Evolutionary conservation across 2,113 vertebrate genomes (phyloP).

Genomic region (Pelecanus crispus): DNA sequence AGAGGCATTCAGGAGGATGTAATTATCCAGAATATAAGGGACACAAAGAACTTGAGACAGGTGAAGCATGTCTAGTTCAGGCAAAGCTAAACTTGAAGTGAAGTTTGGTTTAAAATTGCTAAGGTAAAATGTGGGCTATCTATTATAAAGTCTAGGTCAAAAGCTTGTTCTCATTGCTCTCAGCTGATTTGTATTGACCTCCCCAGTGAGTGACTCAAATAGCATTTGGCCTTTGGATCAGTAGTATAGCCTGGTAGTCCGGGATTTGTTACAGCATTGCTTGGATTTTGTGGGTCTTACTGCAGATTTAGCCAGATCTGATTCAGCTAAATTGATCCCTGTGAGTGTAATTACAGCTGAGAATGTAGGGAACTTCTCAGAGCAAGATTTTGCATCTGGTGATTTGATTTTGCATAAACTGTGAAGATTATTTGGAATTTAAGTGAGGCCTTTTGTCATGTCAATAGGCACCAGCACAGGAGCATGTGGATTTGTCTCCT

Average conservation of each 20-base stretch:
- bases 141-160: background rate
- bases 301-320: background rate
- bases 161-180: background rate
- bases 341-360: background rate
- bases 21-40: background rate
- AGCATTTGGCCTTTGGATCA: background rate
- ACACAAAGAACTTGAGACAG: background rate
- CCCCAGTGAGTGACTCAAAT: background rate
- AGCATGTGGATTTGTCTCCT: background rate
- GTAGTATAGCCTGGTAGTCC: background rate
- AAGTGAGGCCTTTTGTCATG: background rate
- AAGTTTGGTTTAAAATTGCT: background rate
- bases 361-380: background rate
- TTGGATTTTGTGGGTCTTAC: background rate
- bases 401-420: background rate
- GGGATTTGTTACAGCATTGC: background rate
- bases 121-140: background rate
- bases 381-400: background rate
- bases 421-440: background rate
- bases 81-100: background rate
- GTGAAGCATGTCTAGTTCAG: background rate
- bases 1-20: background rate
- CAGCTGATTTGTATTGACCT: background rate
- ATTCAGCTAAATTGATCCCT: background rate
- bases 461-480: background rate